Evolutionary conservation across 1,140 invertebrate genomes (phyloP).

Genomic region (Teleopsis dalmanni): DNA sequence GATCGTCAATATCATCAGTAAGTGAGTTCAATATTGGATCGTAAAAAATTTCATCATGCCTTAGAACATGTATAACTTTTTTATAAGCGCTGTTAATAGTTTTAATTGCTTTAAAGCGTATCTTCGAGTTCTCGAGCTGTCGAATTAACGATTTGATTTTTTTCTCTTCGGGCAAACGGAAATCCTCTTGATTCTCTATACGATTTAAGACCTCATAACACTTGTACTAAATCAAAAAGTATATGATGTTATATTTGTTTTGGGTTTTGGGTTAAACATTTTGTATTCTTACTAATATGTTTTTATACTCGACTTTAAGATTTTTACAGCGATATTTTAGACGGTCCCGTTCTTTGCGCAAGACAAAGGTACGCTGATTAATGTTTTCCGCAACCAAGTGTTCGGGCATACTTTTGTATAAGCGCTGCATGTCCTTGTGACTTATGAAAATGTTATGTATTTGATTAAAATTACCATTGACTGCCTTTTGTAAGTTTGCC

Average conservation of each 20-base stretch:
- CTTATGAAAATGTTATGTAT: conserved; percentile 34
- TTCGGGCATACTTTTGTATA: conserved; percentile 39
- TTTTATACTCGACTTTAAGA: conserved; percentile 17
- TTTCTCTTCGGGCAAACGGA: conserved; percentile 28
- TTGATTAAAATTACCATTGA: conserved; percentile 23
- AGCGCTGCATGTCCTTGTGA: conserved; percentile 33
- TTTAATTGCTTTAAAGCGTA: conserved; percentile 36
- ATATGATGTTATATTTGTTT: no score
- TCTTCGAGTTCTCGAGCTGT: conserved; percentile 38
- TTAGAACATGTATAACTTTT: conserved; percentile 35
- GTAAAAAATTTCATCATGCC: conserved; percentile 38
- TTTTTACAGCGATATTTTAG: conserved; percentile 25
- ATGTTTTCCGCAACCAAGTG: conserved; percentile 37
- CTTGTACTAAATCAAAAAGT: no score
- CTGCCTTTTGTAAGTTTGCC: conserved; percentile 28
- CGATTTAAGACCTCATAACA: no score
- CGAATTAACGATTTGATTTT: conserved; percentile 27
- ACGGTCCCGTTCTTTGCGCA: conserved; percentile 39
- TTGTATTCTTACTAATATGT: conserved; percentile 9
- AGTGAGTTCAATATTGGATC: conserved; percentile 37
- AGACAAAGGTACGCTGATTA: conserved; percentile 38
- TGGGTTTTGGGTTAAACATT: no score
- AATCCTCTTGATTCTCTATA: conserved; percentile 39
- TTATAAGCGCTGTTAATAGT: conserved; percentile 37
- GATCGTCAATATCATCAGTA: conserved; percentile 34